phyloP scores from a whole-genome alignment of 2,797 vertebrate genomes.

The Trachops cirrhosus region DNA sequence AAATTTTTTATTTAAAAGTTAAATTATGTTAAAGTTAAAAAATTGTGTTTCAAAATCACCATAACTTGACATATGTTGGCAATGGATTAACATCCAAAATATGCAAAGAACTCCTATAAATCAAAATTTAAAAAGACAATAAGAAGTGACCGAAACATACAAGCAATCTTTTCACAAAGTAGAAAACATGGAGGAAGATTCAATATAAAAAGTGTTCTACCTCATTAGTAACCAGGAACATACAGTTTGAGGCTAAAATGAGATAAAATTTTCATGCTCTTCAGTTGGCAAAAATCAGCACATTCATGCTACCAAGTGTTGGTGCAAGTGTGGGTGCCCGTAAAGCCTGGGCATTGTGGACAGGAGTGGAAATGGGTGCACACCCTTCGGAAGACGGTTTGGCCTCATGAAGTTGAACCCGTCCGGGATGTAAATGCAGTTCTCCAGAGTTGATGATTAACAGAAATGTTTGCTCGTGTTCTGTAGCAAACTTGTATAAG shows the following conservation, averaged over 20 bases:
- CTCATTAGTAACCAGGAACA: not conserved
- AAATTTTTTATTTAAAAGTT: not conserved
- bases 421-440: not conserved
- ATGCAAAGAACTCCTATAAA: not conserved
- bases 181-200: not conserved
- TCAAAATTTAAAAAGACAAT: not conserved
- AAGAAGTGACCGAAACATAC: not conserved
- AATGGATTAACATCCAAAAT: not conserved
- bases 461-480: not conserved
- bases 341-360: not conserved
- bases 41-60: not conserved
- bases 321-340: not conserved
- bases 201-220: not conserved
- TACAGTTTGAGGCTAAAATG: not conserved
- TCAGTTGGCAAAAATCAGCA: not conserved
- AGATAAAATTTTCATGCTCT: not conserved
- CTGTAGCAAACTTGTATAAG: not conserved
- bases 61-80: not conserved
- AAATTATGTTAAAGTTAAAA: not conserved
- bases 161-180: not conserved
- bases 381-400: not conserved
- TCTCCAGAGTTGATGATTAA: not conserved
- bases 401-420: not conserved
- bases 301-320: not conserved
- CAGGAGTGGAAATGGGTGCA: not conserved